These are phyloP conservation scores for Epinotia nisella DNA, from an alignment of 2,888 invertebrate genomes.

Conservation along the genomic window DNA sequence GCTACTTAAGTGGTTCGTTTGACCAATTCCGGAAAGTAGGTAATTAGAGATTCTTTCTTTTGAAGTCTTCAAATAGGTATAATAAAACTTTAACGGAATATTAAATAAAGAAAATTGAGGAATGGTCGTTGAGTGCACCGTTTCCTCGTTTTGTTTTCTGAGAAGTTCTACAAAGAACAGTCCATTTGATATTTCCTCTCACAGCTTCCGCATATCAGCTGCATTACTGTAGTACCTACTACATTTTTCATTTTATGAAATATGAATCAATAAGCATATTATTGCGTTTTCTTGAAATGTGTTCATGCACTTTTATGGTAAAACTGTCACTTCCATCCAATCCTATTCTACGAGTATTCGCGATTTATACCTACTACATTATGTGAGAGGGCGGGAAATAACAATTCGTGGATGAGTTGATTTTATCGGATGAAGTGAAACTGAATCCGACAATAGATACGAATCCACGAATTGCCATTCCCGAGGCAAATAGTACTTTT, in stretches of 20 bases:
- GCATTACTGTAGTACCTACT: neutral
- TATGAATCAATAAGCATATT: neutral
- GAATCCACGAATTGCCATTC: too few relatives aligned
- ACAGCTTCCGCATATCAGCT: neutral
- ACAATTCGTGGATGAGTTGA: too few relatives aligned
- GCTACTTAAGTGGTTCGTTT: neutral
- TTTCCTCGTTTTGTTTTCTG: neutral
- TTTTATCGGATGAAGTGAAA: too few relatives aligned
- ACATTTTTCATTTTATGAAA: neutral
- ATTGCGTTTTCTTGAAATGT: neutral
- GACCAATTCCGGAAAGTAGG: neutral
- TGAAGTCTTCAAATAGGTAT: neutral
- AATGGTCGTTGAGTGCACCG: slow-evolving; percentile 5
- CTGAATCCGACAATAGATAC: too few relatives aligned
- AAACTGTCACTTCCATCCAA: neutral
- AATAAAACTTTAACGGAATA: slow-evolving; percentile 1
- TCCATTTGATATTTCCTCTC: slow-evolving; percentile 23
- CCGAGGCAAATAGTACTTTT: too few relatives aligned
- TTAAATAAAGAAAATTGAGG: slow-evolving; percentile 18
- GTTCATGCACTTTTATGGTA: neutral
- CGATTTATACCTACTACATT: too few relatives aligned
- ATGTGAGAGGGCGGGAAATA: too few relatives aligned
- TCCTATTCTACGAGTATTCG: too few relatives aligned
- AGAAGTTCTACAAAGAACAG: neutral
- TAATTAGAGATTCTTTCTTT: neutral